Conservation (phyloP, 1,140 invertebrate genomes). For the Drosophila leontia region DNA sequence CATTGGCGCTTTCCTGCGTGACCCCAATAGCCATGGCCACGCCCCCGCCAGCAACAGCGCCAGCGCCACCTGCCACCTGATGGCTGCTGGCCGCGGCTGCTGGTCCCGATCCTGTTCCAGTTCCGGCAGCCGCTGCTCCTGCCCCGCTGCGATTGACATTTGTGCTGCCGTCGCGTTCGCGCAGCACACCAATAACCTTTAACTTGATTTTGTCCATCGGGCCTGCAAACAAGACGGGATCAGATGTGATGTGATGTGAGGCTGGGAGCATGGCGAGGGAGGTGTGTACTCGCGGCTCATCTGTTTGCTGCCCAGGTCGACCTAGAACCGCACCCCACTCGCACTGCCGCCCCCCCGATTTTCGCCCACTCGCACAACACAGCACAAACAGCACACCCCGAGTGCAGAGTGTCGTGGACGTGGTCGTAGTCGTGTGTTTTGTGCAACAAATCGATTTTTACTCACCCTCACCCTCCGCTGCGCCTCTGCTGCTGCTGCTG, state of each 20-base stretch:
- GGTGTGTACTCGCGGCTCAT: conserved; percentile 15
- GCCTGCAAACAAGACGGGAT: conserved; percentile 54
- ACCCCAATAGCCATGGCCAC: conserved; percentile 67
- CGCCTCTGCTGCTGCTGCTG: conserved; percentile 59
- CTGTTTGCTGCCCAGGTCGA: conserved; percentile 52
- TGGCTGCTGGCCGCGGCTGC: conserved; percentile 29
- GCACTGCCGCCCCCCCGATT: conserved; percentile 37
- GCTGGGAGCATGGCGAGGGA: conserved; percentile 11
- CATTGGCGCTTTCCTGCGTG: conserved; percentile 68
- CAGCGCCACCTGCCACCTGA: conserved; percentile 53
- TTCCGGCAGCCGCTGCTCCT: conserved; percentile 9
- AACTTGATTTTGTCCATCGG: conserved; percentile 81
- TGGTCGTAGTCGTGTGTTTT: conserved; percentile 66
- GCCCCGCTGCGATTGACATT: conserved; percentile 65
- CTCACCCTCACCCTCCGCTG: conserved; percentile 66
- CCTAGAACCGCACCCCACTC: conserved; percentile 42
- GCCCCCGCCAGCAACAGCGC: conserved; percentile 35
- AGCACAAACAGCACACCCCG: conserved; percentile 19
- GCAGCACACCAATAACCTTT: conserved; percentile 81
- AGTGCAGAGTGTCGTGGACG: conserved; percentile 51
- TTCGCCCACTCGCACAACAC: conserved; percentile 44
- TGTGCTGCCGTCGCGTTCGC: conserved; percentile 73
- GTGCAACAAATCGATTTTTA: conserved; percentile 84
- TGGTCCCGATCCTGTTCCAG: conserved; percentile 22
- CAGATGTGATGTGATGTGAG: conserved; percentile 7